phyloP scores from a whole-genome alignment of 2,113 vertebrate species.

The Python bivittatus region DNA sequence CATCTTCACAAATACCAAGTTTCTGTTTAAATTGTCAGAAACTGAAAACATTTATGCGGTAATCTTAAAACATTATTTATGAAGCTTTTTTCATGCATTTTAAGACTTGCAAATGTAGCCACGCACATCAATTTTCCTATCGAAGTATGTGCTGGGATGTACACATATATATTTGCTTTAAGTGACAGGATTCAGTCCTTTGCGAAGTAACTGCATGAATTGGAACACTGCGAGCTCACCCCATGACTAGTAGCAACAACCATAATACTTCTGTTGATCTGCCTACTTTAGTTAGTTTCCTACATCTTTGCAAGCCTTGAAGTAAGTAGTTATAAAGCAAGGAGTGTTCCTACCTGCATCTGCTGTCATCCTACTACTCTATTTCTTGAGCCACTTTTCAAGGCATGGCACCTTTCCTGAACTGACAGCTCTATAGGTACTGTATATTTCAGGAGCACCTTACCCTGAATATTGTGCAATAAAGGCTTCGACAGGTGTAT shows the following conservation, averaged over 20 bases:
- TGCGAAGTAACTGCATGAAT: neutral
- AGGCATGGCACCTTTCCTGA: neutral
- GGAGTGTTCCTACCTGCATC: neutral
- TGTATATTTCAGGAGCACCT: neutral
- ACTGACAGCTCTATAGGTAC: neutral
- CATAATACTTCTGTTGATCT: neutral
- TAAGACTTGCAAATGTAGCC: neutral
- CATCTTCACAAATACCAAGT: neutral
- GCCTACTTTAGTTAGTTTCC: neutral
- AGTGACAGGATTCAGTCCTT: neutral
- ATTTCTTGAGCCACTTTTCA: neutral
- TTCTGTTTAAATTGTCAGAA: neutral
- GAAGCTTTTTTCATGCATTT: neutral
- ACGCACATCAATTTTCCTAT: neutral
- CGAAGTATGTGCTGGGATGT: neutral
- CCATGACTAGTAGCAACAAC: too few species aligned
- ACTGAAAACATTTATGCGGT: neutral
- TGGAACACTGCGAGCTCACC: neutral
- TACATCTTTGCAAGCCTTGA: neutral
- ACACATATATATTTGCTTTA: neutral
- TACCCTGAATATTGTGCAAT: neutral
- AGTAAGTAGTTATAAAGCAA: neutral
- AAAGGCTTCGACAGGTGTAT: neutral
- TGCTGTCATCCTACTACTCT: neutral
- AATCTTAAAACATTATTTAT: neutral